Evolutionary conservation across 2,113 vertebrate species (phyloP).

Genomic region (Hystrix brachyura): DNA sequence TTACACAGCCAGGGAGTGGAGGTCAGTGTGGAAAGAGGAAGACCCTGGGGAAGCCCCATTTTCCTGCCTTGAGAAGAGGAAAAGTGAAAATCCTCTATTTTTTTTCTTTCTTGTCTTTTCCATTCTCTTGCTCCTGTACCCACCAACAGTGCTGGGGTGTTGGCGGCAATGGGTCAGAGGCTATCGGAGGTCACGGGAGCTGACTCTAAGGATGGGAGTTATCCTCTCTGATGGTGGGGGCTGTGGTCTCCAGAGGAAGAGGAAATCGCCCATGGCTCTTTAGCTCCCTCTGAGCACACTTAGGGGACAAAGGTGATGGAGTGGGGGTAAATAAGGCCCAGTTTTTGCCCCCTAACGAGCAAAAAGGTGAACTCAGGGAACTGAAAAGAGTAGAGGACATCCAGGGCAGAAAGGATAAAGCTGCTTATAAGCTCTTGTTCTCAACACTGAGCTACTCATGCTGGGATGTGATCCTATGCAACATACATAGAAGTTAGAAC

Average conservation of each 20-base stretch:
- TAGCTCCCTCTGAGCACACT: not conserved
- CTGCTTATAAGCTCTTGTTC: not conserved
- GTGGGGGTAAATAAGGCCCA: too few species aligned
- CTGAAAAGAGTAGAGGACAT: not conserved
- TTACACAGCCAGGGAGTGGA: not conserved
- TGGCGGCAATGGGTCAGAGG: not conserved
- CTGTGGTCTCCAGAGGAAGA: not conserved
- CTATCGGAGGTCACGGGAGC: rapidly evolving
- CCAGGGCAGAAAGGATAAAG: not conserved
- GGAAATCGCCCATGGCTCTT: not conserved
- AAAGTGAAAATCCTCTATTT: not conserved
- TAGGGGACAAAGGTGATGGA: not conserved
- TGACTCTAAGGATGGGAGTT: not conserved
- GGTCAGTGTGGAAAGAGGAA: not conserved
- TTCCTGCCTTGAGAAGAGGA: not conserved
- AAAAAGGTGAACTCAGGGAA: not conserved
- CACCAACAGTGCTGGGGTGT: not conserved
- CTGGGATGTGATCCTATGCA: not conserved
- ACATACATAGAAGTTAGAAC: not conserved
- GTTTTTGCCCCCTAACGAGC: not conserved
- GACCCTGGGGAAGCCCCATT: not conserved
- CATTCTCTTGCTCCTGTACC: not conserved
- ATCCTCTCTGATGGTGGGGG: not conserved
- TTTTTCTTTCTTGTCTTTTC: not conserved
- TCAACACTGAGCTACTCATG: not conserved